Evolutionary conservation across 2,113 vertebrate genomes (phyloP).

Genomic region (Anoplopoma fimbria): DNA sequence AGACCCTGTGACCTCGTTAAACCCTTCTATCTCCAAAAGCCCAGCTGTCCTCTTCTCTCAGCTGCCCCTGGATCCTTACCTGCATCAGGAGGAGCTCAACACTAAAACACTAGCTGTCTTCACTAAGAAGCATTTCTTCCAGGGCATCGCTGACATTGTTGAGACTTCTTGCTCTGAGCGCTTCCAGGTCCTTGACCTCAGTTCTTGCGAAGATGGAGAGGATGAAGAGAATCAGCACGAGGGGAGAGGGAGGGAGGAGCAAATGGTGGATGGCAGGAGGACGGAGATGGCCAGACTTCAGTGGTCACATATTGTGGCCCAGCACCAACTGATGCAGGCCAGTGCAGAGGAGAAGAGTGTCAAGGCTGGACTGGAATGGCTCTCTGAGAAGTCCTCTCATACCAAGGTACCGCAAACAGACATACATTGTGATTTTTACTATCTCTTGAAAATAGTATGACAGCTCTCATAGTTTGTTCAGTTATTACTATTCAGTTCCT

Average conservation of each 20-base stretch:
- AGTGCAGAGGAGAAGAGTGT: constrained; percentile 83
- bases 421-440: background rate
- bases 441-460: background rate
- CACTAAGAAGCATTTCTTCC: constrained; percentile 84
- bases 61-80: constrained; percentile 86
- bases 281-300: constrained; percentile 88
- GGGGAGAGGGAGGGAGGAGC: constrained; percentile 58
- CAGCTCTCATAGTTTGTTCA: background rate
- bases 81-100: constrained; percentile 88
- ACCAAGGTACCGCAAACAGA: constrained; percentile 76
- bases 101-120: constrained; percentile 86
- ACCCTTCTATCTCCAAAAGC: constrained; percentile 21
- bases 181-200: constrained; percentile 84
- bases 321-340: constrained; percentile 87
- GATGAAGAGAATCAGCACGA: constrained; percentile 48
- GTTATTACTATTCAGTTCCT: background rate
- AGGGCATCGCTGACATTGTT: constrained; percentile 80
- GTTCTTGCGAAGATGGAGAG: constrained; percentile 66
- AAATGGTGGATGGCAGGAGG: constrained; percentile 70
- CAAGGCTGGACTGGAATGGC: constrained; percentile 83
- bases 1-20: constrained; percentile 27
- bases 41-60: constrained; percentile 85
- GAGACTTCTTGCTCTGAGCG: constrained; percentile 84
- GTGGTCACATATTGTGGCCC: constrained; percentile 85
- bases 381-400: constrained; percentile 78